These are phyloP conservation scores for Syrphus vitripennis DNA, from an alignment of 2,888 invertebrate genomes.

Conservation along the genomic window DNA sequence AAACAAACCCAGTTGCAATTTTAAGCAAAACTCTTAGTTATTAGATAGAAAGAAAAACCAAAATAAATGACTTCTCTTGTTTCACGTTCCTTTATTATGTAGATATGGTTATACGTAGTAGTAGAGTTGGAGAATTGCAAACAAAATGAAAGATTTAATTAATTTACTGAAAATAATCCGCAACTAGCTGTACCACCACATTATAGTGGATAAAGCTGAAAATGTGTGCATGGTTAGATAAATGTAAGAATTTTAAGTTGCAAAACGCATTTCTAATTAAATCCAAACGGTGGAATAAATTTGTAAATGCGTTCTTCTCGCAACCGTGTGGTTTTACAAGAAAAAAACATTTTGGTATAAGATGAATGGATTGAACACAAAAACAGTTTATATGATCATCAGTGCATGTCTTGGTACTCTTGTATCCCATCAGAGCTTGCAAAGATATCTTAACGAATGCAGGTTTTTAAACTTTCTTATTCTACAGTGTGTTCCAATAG, in stretches of 20 bases:
- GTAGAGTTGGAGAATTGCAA: background rate
- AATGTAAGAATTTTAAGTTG: background rate
- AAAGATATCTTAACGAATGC: too few species aligned
- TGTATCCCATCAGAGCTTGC: background rate
- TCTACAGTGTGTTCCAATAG: too few species aligned
- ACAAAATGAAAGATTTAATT: slow-evolving; percentile 33
- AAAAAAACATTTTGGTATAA: background rate
- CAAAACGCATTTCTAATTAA: slow-evolving; percentile 22
- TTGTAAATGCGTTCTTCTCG: slow-evolving; percentile 13
- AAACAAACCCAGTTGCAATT: background rate
- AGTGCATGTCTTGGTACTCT: background rate
- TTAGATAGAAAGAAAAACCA: background rate
- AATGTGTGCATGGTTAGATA: background rate
- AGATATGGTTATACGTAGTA: background rate
- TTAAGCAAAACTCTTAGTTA: background rate
- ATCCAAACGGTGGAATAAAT: slow-evolving; percentile 19
- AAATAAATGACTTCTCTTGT: slow-evolving; percentile 26
- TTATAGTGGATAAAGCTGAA: background rate
- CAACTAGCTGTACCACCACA: background rate
- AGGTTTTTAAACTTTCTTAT: too few species aligned
- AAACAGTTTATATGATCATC: background rate
- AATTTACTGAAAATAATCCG: slow-evolving; percentile 22
- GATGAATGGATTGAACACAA: too few species aligned
- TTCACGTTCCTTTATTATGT: background rate
- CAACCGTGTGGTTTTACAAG: background rate